A percentile compares a stretch with the other conserved stretches of the same genome.
These are phyloP conservation scores for Lycaon pictus DNA, from an alignment of 2,113 vertebrate genomes.

Conservation along the genomic window DNA sequence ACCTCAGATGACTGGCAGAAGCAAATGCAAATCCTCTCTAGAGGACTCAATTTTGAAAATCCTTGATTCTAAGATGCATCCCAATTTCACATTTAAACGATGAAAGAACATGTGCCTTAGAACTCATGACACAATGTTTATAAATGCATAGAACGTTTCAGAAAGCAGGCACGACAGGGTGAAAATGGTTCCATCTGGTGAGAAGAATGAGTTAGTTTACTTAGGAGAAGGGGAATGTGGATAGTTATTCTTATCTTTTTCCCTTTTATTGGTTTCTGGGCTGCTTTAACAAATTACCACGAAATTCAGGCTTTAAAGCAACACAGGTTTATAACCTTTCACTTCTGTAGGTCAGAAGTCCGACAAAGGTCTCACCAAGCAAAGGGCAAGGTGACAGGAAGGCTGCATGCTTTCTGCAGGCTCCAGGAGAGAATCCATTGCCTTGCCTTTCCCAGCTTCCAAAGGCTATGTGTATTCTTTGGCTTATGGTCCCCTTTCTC, in stretches of 20 bases:
- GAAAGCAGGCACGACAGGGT: not conserved
- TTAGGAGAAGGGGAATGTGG: not conserved
- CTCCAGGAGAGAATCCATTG: not conserved
- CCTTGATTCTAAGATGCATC: not conserved
- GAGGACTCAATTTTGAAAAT: not conserved
- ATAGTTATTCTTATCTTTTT: not conserved
- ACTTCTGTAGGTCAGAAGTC: not conserved
- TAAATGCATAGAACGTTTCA: not conserved
- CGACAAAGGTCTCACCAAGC: not conserved
- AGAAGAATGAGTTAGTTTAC: not conserved
- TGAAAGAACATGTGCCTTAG: not conserved
- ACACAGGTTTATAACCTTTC: not conserved
- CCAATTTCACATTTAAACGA: not conserved
- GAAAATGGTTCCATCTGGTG: not conserved
- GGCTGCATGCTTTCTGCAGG: not conserved
- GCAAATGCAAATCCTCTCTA: not conserved
- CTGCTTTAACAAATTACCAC: not conserved
- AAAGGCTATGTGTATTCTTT: not conserved
- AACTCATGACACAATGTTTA: not conserved
- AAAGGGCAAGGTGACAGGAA: not conserved
- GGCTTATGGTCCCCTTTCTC: not conserved
- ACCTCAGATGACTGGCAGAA: not conserved
- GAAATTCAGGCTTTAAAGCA: not conserved
- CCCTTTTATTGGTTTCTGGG: not conserved
- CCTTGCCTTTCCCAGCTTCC: not conserved